Evolutionary conservation across 2,797 vertebrate genomes (phyloP).

Genomic region (Poecilia picta): DNA sequence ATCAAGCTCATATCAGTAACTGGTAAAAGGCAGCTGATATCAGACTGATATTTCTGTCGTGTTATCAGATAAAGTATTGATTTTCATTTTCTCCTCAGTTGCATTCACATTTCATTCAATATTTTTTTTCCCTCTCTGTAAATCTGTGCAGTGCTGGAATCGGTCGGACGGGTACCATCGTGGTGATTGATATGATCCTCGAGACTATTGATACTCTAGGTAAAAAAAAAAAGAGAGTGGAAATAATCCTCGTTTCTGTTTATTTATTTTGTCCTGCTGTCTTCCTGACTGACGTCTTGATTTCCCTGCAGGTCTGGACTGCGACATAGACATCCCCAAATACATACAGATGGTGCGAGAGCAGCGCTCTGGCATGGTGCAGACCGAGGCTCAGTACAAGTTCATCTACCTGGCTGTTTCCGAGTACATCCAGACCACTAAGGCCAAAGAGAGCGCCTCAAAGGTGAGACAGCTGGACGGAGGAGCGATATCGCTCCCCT

Average conservation of each 20-base stretch:
- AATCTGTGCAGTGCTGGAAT: slow-evolving; percentile 90
- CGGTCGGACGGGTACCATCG: slow-evolving; percentile 95
- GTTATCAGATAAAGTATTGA: background rate
- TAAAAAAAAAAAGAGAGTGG: slow-evolving; percentile 52
- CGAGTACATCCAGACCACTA: slow-evolving; percentile 91
- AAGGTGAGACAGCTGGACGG: slow-evolving; percentile 76
- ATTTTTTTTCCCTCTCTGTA: slow-evolving; percentile 23
- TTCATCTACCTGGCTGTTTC: slow-evolving; percentile 97
- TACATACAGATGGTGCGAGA: slow-evolving; percentile 96
- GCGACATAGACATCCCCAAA: slow-evolving; percentile 95
- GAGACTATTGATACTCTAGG: slow-evolving; percentile 89
- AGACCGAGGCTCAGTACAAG: slow-evolving; percentile 98
- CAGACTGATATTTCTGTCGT: background rate
- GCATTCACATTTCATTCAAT: background rate
- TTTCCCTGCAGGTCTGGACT: slow-evolving; percentile 85
- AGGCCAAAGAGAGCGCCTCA: slow-evolving; percentile 83
- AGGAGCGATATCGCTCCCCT: background rate
- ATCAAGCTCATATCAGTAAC: background rate
- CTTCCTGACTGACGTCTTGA: slow-evolving; percentile 3
- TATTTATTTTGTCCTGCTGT: background rate
- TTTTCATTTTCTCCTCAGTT: background rate
- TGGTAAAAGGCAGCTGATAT: background rate
- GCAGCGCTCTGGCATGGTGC: slow-evolving; percentile 97
- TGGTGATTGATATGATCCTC: slow-evolving; percentile 96
- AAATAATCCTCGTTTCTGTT: background rate